phyloP scores from a whole-genome alignment of 2,888 invertebrate genomes.

The Cephalotes varians region DNA sequence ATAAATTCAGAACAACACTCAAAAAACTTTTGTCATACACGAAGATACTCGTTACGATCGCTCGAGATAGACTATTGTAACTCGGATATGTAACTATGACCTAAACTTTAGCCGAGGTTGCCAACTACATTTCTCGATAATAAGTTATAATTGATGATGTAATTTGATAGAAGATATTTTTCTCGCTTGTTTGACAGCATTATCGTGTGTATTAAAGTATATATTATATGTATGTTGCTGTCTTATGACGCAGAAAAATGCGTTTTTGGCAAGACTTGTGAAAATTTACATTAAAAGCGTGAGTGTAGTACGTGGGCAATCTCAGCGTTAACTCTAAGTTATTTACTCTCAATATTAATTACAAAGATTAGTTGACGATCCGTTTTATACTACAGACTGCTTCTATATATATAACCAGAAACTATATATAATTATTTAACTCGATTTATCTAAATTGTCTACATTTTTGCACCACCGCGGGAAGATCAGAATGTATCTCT shows the following conservation, averaged over 20 bases:
- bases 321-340: slow-evolving; percentile 64
- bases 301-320: slow-evolving; percentile 49
- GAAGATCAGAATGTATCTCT: slow-evolving; percentile 69
- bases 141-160: background rate
- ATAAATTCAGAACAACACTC: slow-evolving; percentile 71
- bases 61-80: slow-evolving; percentile 65
- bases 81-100: slow-evolving; percentile 64
- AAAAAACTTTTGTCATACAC: slow-evolving; percentile 61
- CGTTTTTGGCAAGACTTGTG: background rate
- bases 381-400: slow-evolving; percentile 76
- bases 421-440: slow-evolving; percentile 78
- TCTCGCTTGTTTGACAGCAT: background rate
- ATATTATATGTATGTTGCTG: background rate
- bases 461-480: slow-evolving; percentile 80
- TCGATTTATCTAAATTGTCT: slow-evolving; percentile 81
- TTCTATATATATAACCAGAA: slow-evolving; percentile 80
- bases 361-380: slow-evolving; percentile 80
- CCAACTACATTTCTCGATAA: slow-evolving; percentile 51
- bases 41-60: slow-evolving; percentile 69
- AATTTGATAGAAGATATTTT: background rate
- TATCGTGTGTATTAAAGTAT: background rate
- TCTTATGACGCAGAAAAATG: background rate
- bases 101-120: slow-evolving; percentile 65
- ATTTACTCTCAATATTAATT: slow-evolving; percentile 78
- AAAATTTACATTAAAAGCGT: background rate